Base-by-base conservation (phyloP, 2,888 invertebrate species). In the Salpingus planirostris region DNA sequence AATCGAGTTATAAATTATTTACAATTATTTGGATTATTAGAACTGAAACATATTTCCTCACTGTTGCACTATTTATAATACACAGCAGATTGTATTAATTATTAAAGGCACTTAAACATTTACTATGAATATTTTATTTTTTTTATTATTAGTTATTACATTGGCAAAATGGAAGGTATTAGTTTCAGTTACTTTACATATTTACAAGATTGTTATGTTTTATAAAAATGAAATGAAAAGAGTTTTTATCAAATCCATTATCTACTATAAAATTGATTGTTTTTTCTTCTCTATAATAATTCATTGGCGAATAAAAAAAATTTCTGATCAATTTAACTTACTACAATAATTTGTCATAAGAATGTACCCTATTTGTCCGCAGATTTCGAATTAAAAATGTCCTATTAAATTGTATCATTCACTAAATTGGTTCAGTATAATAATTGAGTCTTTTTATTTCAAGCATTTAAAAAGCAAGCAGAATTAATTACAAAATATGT, bases 131-230 rank as follows among this genome's bases (percentile, higher is more conserved):
- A n/a, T n/a, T n/a, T n/a, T n/a, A n/a, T n/a, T n/a, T n/a, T n/a
- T n/a, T n/a, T n/a, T 59, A 55, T 54, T 42, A 47, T 36, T 36
- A 31, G 38, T 49, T 50, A 51, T 55, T 53, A 54, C 50, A 59
- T 61, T 61, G 62, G 62, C 62, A 64, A 62, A 60, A 57, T 64
- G 64, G 64, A 64, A 64, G 64, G 64, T 64, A 59, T 55, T 48
- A 55, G 59, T 62, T 64, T 59, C 60, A 51, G 26, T 43, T 40
- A 37, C 41, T 40, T 36, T 39, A n/a, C n/a, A n/a, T n/a, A n/a
- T n/a, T n/a, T n/a, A n/a, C n/a, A n/a, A n/a, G n/a, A n/a, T n/a
- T 15, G 24, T 31, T 27, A 26, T 27, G 33, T 23, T 38, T 38
- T 43, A 43, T 35, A 43, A 41, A 43, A 38, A 43, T 44, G 44